phyloP scores from a whole-genome alignment of 2,113 vertebrate genomes.

The Apistogramma diplotaenia region DNA sequence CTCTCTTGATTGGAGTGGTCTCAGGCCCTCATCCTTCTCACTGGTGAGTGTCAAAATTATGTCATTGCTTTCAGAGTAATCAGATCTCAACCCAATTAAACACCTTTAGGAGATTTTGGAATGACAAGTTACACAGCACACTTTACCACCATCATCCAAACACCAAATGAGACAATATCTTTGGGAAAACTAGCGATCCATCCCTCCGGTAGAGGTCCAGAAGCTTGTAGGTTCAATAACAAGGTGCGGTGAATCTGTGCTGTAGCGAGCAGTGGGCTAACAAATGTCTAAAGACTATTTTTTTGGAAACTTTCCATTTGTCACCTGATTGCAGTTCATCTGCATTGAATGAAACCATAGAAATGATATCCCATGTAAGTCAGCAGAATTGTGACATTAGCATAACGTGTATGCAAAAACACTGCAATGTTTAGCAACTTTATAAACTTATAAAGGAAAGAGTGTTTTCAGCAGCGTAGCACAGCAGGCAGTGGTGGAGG shows the following conservation, averaged over 20 bases:
- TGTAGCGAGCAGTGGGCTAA: no score
- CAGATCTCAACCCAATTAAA: neutral
- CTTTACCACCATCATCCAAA: neutral
- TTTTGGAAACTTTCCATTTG: neutral
- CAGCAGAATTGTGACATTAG: neutral
- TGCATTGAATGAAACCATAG: accelerated
- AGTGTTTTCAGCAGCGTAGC: neutral
- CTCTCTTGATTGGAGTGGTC: neutral
- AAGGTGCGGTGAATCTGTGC: neutral
- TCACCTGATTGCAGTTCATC: neutral
- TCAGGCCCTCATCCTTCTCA: neutral
- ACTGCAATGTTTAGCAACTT: neutral
- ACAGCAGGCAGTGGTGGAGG: neutral
- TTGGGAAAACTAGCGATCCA: neutral
- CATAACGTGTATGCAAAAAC: neutral
- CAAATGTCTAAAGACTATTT: neutral
- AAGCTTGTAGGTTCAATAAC: neutral
- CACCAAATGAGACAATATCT: neutral
- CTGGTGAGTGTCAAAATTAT: neutral
- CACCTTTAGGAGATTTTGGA: neutral
- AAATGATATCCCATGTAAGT: neutral
- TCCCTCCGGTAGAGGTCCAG: neutral
- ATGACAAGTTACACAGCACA: neutral
- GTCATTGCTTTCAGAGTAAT: neutral
- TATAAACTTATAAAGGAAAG: neutral